Conservation (phyloP, 92 coral and sea anemone genomes). For the Zoanthus gigantus region DNA sequence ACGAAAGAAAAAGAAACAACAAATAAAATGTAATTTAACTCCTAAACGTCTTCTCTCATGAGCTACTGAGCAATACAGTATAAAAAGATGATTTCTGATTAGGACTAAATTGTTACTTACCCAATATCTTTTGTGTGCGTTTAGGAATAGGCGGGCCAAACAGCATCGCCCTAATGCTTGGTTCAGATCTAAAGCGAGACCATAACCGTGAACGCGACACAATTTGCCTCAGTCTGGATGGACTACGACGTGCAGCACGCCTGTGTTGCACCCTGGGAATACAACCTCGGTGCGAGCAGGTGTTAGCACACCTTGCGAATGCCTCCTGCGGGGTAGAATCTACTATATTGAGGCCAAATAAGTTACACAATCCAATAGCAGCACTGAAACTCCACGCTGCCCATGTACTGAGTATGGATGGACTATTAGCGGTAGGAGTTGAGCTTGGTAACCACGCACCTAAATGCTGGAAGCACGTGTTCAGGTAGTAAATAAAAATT, state of each 20-base stretch:
- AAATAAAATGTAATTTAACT: too few species aligned
- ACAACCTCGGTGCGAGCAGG: slow-evolving; percentile 97
- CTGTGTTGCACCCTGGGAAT: slow-evolving; percentile 95
- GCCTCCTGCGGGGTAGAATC: slow-evolving; percentile 97
- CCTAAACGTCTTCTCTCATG: not conserved
- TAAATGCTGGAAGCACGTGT: slow-evolving; percentile 99
- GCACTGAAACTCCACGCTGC: slow-evolving; percentile 93
- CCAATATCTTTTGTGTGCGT: not conserved
- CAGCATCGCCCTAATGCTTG: slow-evolving; percentile 93
- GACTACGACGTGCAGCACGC: slow-evolving; percentile 95
- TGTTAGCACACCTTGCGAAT: slow-evolving; percentile 92
- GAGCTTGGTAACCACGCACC: slow-evolving; percentile 99
- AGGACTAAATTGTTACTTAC: not conserved
- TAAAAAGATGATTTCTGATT: not conserved
- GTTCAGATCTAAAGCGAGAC: slow-evolving; percentile 89
- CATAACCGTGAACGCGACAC: slow-evolving; percentile 97
- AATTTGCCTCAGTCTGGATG: slow-evolving; percentile 95
- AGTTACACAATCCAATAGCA: slow-evolving; percentile 48
- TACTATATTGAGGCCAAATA: slow-evolving; percentile 66
- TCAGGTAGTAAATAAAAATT: slow-evolving; percentile 68
- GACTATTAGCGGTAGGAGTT: slow-evolving; percentile 94
- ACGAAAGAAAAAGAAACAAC: too few species aligned
- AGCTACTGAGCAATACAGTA: not conserved
- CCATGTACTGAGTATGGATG: slow-evolving; percentile 98
- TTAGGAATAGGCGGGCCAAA: slow-evolving; percentile 70